phyloP scores from a whole-genome alignment of 2,113 vertebrate genomes.

The Burhinus bistriatus region DNA sequence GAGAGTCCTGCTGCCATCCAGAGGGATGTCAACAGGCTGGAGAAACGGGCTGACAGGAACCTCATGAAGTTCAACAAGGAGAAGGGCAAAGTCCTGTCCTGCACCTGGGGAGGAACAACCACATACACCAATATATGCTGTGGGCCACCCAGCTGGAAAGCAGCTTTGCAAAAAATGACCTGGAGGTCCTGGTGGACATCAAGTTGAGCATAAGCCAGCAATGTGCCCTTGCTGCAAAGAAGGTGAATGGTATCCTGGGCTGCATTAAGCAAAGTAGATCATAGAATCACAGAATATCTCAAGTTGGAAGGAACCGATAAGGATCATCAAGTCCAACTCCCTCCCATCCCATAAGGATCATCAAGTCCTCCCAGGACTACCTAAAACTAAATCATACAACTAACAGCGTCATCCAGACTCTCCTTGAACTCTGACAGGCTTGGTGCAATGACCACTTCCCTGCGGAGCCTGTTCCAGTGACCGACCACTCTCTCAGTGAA shows the following conservation, averaged over 20 bases:
- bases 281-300: neutral
- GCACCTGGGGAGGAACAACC: no score
- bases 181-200: no score
- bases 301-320: neutral
- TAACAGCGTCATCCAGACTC: neutral
- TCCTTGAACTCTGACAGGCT: neutral
- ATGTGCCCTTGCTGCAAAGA: neutral
- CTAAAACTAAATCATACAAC: neutral
- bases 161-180: no score
- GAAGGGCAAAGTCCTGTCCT: no score
- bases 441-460: no score
- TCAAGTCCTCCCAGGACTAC: neutral
- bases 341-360: neutral
- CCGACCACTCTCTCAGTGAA: neutral
- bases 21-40: no score
- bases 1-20: no score
- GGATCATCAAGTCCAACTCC: neutral
- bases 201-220: no score
- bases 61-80: no score
- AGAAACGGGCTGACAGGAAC: no score
- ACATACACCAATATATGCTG: no score
- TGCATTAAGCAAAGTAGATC: neutral
- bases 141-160: no score
- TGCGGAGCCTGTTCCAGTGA: neutral
- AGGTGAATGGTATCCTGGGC: neutral